Evolutionary conservation across 2,113 vertebrate genomes (phyloP).

Genomic region (Seriola rivoliana): DNA sequence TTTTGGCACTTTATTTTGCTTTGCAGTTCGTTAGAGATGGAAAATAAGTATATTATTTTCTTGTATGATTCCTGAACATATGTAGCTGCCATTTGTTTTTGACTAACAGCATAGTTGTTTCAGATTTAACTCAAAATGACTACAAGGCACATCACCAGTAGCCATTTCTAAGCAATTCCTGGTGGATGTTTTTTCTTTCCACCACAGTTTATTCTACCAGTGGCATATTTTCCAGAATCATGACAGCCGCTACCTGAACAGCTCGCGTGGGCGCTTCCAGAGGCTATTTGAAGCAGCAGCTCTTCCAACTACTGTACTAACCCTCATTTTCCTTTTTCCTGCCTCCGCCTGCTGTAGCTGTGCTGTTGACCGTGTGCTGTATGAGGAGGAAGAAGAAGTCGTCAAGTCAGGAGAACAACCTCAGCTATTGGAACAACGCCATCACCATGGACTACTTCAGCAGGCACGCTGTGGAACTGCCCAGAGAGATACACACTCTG

Average conservation of each 20-base stretch:
- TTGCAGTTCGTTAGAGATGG: constrained; percentile 1
- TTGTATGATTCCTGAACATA: neutral
- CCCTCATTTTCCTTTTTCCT: neutral
- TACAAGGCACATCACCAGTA: neutral
- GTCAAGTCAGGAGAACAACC: constrained; percentile 94
- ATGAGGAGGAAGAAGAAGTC: constrained; percentile 97
- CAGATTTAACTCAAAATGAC: neutral
- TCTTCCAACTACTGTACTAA: neutral
- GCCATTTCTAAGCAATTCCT: neutral
- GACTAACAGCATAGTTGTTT: constrained; percentile 1
- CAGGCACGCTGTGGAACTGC: constrained; percentile 95
- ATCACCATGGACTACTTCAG: constrained; percentile 99
- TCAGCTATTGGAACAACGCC: constrained; percentile 99
- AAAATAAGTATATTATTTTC: neutral
- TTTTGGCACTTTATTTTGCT: constrained; percentile 2
- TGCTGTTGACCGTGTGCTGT: constrained; percentile 96
- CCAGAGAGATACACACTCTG: constrained; percentile 95
- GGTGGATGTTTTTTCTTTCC: neutral
- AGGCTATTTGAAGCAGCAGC: constrained; percentile 49
- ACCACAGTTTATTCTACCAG: neutral
- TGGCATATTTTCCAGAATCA: constrained; percentile 27
- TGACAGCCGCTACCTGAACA: constrained; percentile 23
- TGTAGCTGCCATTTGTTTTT: neutral
- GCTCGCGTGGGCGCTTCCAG: constrained; percentile 27
- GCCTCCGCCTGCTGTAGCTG: constrained; percentile 84